phyloP scores from a whole-genome alignment of 2,888 invertebrate species.

The Stegophylla sp. region DNA sequence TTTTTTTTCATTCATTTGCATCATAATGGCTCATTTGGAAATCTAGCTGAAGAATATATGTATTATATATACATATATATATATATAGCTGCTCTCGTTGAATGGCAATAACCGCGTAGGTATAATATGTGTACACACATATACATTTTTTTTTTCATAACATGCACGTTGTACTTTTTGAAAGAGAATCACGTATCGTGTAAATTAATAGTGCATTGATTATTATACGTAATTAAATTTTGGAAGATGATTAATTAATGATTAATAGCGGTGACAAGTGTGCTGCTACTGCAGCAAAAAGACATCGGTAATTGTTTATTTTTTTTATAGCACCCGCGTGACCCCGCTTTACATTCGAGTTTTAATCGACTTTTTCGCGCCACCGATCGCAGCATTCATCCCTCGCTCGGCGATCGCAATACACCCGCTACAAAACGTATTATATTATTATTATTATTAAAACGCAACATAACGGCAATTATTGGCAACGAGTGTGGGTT shows the following conservation, averaged over 20 bases:
- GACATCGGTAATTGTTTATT: conserved; percentile 28
- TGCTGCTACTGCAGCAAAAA: background rate
- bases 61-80: background rate
- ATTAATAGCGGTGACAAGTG: background rate
- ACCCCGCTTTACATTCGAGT: conserved; percentile 23
- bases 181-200: too few species aligned
- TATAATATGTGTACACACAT: too few species aligned
- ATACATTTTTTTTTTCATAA: too few species aligned
- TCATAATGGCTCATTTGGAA: background rate
- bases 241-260: conserved; percentile 17
- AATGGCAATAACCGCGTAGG: too few species aligned
- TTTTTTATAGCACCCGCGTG: conserved; percentile 33
- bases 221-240: background rate
- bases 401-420: background rate
- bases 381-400: background rate
- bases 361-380: conserved; percentile 33
- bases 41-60: background rate
- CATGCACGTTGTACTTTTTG: too few species aligned
- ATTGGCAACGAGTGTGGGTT: background rate
- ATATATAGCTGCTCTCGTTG: background rate
- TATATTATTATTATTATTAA: too few species aligned
- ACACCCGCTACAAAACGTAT: background rate
- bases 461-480: conserved; percentile 23
- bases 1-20: conserved; percentile 2
- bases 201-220: too few species aligned